Base-by-base conservation (phyloP, 1,140 invertebrate species). In the Protaetia brevitarsis region DNA sequence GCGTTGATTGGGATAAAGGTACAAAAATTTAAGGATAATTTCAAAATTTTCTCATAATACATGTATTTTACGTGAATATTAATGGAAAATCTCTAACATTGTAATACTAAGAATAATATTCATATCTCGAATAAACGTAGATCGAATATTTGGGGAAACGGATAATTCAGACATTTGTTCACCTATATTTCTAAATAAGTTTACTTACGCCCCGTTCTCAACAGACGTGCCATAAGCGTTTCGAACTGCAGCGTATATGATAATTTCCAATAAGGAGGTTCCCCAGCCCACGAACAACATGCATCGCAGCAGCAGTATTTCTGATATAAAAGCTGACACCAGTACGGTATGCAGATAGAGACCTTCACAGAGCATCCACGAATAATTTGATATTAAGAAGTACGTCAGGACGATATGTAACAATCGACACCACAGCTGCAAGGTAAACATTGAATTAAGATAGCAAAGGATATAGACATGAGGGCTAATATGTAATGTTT, bases 301-400 rank as follows among this genome's bases (percentile, higher is more conserved):
- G 79, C 89, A 91, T 70, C 89, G 88, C 29, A 97, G 82, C 19
- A 97, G 84, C 66, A 87, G 86, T 62, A 90, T 88, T 78, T 96
- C 93, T 3, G 90, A 90, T 16, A 94, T 91, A 79, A 98, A 97
- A 1, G 95, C 92, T 56, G 89, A 88, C 0, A 97, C 94, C 0
- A 98, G 86, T 41, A 97, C 84, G 0, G 95, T 96, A 78, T 97
- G 95, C 36, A 98, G 83, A 79, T 97, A 97, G 56, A 97, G 85
- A 0, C 95, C 95, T 79, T 96, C 93, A 77, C 92, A 94, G 64
- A 96, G 83, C 92, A 94, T 95, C 95, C 96, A 98, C 65, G 93
- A 90, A 80, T 97, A 97, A 82, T 94, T 97, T 64, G 92, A 93
- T 28, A 96, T 82, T 56, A 97, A 83, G 69, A 94, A 94, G 78